Evolutionary conservation across 2,113 vertebrate species (phyloP).

Genomic region (Anoplopoma fimbria): DNA sequence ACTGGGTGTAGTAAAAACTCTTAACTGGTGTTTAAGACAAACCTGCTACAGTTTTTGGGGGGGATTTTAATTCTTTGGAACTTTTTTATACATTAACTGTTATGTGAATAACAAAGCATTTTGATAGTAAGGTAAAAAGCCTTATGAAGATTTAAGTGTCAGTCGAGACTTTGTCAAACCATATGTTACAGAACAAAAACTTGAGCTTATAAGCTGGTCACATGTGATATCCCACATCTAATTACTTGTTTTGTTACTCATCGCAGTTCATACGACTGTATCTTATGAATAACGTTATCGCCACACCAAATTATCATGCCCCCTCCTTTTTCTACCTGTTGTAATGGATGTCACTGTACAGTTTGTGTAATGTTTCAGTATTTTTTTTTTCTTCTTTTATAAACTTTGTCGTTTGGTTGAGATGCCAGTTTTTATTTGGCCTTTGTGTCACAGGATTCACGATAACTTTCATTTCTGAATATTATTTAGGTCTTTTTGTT

Average conservation of each 20-base stretch:
- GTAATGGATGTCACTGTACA: constrained; percentile 89
- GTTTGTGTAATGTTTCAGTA: constrained; percentile 87
- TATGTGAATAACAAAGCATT: constrained; percentile 77
- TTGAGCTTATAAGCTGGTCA: constrained; percentile 75
- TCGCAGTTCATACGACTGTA: constrained; percentile 79
- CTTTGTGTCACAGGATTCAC: constrained; percentile 74
- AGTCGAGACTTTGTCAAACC: constrained; percentile 71
- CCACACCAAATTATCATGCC: constrained; percentile 82
- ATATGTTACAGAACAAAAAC: constrained; percentile 79
- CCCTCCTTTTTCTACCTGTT: constrained; percentile 83
- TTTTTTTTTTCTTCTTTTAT: constrained; percentile 80
- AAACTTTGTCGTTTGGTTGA: constrained; percentile 74
- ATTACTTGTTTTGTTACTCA: constrained; percentile 78
- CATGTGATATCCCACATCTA: constrained; percentile 72
- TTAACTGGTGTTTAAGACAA: constrained; percentile 70
- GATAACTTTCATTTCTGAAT: constrained; percentile 76
- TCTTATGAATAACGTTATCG: constrained; percentile 77
- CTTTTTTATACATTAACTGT: constrained; percentile 74
- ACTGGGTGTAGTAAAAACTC: constrained; percentile 73
- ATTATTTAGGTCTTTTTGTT: constrained; percentile 81
- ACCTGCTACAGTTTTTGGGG: constrained; percentile 60
- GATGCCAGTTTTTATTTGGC: constrained; percentile 76
- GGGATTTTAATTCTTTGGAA: constrained; percentile 67
- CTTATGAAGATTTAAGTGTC: constrained; percentile 78
- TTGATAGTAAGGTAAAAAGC: constrained; percentile 82